Evolutionary conservation across 2,113 vertebrate species (phyloP).

Genomic region (Pipra filicauda): DNA sequence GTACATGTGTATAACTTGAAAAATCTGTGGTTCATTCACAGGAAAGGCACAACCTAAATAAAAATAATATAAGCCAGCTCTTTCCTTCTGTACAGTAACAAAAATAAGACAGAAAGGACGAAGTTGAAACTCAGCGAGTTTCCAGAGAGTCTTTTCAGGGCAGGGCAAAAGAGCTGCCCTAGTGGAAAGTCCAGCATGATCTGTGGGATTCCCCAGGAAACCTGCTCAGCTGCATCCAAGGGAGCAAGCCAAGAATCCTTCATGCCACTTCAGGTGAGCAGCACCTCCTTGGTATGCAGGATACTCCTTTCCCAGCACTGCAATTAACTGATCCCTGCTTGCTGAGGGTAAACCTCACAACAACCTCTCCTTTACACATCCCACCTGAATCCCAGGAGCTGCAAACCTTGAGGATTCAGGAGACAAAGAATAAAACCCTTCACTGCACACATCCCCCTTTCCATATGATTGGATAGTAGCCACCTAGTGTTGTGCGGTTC

Average conservation of each 20-base stretch:
- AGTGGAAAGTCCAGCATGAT: fast-evolving
- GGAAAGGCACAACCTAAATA: background rate
- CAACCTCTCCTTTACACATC: background rate
- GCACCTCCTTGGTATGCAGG: background rate
- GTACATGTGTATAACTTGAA: background rate
- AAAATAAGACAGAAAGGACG: background rate
- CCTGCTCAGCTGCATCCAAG: background rate
- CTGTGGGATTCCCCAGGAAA: background rate
- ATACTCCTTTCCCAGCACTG: background rate
- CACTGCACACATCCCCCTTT: fast-evolving
- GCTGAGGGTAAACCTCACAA: background rate
- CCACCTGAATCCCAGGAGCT: background rate
- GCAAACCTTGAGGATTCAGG: background rate
- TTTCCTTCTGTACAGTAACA: background rate
- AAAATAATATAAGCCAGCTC: background rate
- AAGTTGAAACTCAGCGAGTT: background rate
- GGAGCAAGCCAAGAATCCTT: background rate
- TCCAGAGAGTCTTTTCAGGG: background rate
- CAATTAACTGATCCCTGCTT: background rate
- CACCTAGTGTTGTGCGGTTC: background rate
- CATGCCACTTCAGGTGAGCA: background rate
- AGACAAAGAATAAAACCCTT: background rate
- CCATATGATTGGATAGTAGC: fast-evolving
- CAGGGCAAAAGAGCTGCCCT: background rate
- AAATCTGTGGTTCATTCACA: background rate